Conservation (phyloP, 2,797 vertebrate species). For the Hybognathus amarus region DNA sequence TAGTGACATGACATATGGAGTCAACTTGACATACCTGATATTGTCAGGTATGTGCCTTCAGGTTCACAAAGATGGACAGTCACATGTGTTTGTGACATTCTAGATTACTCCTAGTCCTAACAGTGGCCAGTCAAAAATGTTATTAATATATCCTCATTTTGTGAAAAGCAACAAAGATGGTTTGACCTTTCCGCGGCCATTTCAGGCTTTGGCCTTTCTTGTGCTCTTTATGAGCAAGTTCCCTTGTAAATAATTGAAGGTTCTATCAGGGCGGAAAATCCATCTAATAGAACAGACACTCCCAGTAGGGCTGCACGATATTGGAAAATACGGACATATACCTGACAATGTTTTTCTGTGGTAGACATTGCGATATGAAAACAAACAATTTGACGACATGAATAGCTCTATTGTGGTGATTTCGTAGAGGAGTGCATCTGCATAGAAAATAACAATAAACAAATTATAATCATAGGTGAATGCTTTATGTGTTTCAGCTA, state of each 20-base stretch:
- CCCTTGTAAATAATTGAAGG: constrained; percentile 81
- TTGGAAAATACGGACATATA: too few species aligned
- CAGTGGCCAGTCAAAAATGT: constrained; percentile 11
- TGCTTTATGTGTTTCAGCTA: too few species aligned
- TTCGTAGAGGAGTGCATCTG: too few species aligned
- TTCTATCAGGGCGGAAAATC: constrained; percentile 56
- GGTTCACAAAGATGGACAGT: constrained; percentile 15
- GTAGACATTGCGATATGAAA: too few species aligned
- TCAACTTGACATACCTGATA: constrained; percentile 35
- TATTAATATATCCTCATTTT: constrained; percentile 48
- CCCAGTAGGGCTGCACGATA: not conserved
- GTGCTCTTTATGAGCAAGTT: constrained; percentile 56
- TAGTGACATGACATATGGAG: constrained; percentile 46
- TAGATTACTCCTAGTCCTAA: constrained; percentile 30
- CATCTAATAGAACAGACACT: constrained; percentile 44
- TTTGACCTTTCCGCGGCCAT: constrained; percentile 76
- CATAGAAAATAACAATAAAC: too few species aligned
- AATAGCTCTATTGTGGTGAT: too few species aligned
- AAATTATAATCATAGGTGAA: too few species aligned
- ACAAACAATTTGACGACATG: too few species aligned
- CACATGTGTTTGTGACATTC: constrained; percentile 44
- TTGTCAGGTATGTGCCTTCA: constrained; percentile 35
- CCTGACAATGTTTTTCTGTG: too few species aligned
- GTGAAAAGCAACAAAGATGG: constrained; percentile 48
- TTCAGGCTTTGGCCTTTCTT: constrained; percentile 78